A percentile compares a stretch with the other conserved stretches of the same genome.
Conservation (phyloP, 2,888 invertebrate genomes). For the Zeuzera pyrina region DNA sequence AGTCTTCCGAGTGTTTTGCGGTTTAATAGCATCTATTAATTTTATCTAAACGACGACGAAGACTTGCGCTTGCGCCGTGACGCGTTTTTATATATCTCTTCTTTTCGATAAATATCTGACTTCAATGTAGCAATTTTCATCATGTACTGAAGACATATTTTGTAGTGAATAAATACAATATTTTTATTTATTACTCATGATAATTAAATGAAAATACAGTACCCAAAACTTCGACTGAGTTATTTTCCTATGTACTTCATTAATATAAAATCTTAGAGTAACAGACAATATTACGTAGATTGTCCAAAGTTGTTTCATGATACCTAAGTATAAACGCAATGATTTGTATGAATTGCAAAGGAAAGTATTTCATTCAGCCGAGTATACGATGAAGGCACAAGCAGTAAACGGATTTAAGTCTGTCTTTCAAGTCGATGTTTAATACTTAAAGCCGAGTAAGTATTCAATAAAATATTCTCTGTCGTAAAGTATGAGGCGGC, state of each 20-base stretch:
- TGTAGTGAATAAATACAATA: too few species aligned
- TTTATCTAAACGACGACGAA: conserved; percentile 55
- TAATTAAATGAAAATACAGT: too few species aligned
- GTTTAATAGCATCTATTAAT: conserved; percentile 66
- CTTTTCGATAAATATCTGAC: neutral
- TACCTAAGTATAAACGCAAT: conserved; percentile 8
- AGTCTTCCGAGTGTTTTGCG: conserved; percentile 65
- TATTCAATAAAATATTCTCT: conserved; percentile 63
- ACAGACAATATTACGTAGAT: too few species aligned
- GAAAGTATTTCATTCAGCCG: conserved; percentile 36
- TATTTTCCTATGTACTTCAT: too few species aligned
- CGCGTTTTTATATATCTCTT: neutral
- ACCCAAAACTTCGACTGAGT: too few species aligned
- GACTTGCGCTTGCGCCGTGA: conserved; percentile 6
- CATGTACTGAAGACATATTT: too few species aligned
- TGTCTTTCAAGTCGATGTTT: conserved; percentile 30
- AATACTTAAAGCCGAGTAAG: conserved; percentile 44
- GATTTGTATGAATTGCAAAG: conserved; percentile 13
- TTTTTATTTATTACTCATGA: too few species aligned
- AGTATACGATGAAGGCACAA: conserved; percentile 39
- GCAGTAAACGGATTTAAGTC: conserved; percentile 37
- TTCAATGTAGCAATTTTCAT: too few species aligned
- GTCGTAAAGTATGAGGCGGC: conserved; percentile 46
- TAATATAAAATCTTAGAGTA: too few species aligned
- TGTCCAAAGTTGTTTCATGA: too few species aligned